Evolutionary conservation across 2,113 vertebrate species (phyloP), one percentile per base, ranked within the genome.

Genomic region (Channa maculata): DNA sequence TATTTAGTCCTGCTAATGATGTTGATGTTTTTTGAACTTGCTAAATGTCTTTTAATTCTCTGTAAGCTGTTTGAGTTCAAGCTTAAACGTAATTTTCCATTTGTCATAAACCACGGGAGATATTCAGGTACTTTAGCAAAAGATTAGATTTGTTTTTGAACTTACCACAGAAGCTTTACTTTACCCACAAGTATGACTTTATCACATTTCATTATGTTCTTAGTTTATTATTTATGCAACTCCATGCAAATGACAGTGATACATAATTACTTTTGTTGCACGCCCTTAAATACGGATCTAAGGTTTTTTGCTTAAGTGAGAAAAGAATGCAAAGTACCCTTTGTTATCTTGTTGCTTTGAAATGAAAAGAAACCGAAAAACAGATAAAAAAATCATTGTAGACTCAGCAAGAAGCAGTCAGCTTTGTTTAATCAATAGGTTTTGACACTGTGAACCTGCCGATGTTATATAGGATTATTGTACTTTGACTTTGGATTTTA

Each of bases 1-100:
- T 75, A 44, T 15, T 75, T 55, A 41, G 55, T 69, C 58, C 11
- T 57, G 13, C 44, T 78, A 78, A 84, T 66, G 45, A 78, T 24
- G 12, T 6, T 71, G 59, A 64, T 64, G 64, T 9, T 44, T 73
- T 79, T 13, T 46, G 24, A 77, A 65, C 54, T 57, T 24, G 48
- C 12, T 43, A 49, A 61, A 41, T 49, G 34, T 48, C 36, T 50
- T 79, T 58, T 51, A 52, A 51, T 46, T n/a, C 63, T 12, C 53
- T 43, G 59, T 45, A 71, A 63, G 36, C 15, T 37, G 8, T 37
- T 59, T 59, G 39, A 67, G 8, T 50, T 53, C 34, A 43, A 33
- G 62, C 43, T 5, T 57, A 43, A 55, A 54, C 11, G 15, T 44
- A 74, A 52, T 53, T 13, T 52, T 53, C 37, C 51, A 39, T 59